Conservation (phyloP, 2,888 invertebrate genomes). For the Drosophila paranaensis region DNA sequence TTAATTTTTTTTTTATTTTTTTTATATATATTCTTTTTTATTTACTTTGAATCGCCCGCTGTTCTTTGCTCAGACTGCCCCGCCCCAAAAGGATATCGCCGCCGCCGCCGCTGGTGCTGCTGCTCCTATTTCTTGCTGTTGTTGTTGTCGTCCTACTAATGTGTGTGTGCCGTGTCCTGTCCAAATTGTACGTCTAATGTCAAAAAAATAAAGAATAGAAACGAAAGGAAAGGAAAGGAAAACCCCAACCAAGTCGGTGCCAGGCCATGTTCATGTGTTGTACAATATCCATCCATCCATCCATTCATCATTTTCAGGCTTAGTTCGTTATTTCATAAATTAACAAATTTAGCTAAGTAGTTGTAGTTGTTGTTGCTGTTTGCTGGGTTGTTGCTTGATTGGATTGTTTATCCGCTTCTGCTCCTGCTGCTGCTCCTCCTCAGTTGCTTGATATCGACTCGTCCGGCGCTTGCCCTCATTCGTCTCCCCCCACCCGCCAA, state of each 20-base stretch:
- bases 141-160: slow-evolving; percentile 33
- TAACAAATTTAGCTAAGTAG: slow-evolving; percentile 80
- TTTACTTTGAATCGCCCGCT: slow-evolving; percentile 60
- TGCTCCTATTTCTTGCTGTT: slow-evolving; percentile 20
- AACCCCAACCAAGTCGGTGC: slow-evolving; percentile 24
- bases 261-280: slow-evolving; percentile 12
- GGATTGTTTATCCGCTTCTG: slow-evolving; percentile 60
- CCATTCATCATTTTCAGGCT: slow-evolving; percentile 59
- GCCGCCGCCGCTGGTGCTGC: slow-evolving; percentile 19
- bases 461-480: slow-evolving; percentile 33
- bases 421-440: not conserved
- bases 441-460: slow-evolving; percentile 57
- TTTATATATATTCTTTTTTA: slow-evolving; percentile 40
- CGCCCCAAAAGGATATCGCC: slow-evolving; percentile 8
- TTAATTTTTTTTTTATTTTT: slow-evolving; percentile 64
- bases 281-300: slow-evolving; percentile 24
- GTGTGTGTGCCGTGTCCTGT: slow-evolving; percentile 21
- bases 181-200: slow-evolving; percentile 42
- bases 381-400: slow-evolving; percentile 55
- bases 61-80: slow-evolving; percentile 23
- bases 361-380: slow-evolving; percentile 68
- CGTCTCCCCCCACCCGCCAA: slow-evolving; percentile 9
- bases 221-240: not conserved
- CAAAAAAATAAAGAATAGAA: slow-evolving; percentile 23
- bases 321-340: slow-evolving; percentile 81